A percentile compares a stretch with the other conserved stretches of the same genome.
Conservation (phyloP, 2,113 vertebrate genomes). For the Prinia subflava region DNA sequence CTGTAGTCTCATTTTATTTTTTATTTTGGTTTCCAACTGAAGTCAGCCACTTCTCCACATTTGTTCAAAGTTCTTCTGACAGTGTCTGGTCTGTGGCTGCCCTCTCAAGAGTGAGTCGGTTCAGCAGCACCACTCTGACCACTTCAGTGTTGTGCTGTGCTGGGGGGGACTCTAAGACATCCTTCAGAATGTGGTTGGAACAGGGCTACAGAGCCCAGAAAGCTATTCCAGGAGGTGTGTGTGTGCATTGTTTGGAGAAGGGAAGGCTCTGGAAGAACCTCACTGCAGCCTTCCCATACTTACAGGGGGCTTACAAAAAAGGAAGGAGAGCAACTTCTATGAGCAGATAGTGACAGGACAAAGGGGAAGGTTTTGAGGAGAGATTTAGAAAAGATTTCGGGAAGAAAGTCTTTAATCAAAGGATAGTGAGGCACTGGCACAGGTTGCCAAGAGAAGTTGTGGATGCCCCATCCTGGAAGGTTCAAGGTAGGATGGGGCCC, state of each 20-base stretch:
- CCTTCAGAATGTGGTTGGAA: neutral
- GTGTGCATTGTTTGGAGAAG: neutral
- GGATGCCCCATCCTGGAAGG: neutral
- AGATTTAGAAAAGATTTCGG: neutral
- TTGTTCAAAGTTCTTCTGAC: neutral
- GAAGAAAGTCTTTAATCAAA: neutral
- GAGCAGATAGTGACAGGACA: neutral
- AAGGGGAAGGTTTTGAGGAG: neutral
- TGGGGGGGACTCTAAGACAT: neutral
- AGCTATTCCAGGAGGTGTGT: neutral
- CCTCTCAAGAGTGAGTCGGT: neutral
- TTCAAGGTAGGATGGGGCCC: neutral
- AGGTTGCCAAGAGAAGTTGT: neutral
- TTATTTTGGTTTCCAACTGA: neutral
- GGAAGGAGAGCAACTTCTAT: neutral
- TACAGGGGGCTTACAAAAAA: neutral
- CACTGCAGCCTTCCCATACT: neutral
- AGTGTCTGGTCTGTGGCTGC: neutral
- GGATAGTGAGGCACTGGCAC: neutral
- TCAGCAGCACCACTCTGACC: neutral
- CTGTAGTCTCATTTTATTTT: neutral
- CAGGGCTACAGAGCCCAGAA: neutral
- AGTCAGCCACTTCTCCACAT: neutral
- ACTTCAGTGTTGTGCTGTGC: neutral
- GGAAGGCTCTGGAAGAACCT: neutral